Percentiles rank a stretch among this genome's conserved stretches.
phyloP scores from a whole-genome alignment of 1,140 invertebrate genomes.

The Zaprionus nigranus region DNA sequence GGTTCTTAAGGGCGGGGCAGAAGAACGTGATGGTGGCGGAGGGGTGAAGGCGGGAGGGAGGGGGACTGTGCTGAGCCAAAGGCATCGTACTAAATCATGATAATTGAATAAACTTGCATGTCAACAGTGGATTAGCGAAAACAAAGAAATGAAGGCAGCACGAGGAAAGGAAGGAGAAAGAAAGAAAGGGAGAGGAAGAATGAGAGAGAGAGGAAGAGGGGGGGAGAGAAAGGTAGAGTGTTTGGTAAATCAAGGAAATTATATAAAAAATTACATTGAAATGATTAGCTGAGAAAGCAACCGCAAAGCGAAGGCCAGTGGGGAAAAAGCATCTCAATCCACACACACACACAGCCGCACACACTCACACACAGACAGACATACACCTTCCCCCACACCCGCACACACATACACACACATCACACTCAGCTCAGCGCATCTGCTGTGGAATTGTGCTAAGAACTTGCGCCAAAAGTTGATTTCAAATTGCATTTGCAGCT shows the following conservation, averaged over 20 bases:
- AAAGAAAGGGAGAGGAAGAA: not conserved
- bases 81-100: slow-evolving; percentile 63
- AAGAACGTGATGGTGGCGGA: not conserved
- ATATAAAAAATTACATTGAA: slow-evolving; percentile 66
- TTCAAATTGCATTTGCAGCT: slow-evolving; percentile 30
- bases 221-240: too few relatives aligned
- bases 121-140: slow-evolving; percentile 67
- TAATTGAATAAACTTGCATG: slow-evolving; percentile 81
- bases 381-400: too few relatives aligned
- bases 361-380: not conserved
- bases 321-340: slow-evolving; percentile 8
- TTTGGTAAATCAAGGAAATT: slow-evolving; percentile 30
- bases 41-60: too few relatives aligned
- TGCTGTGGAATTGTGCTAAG: not conserved
- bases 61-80: not conserved
- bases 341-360: not conserved
- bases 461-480: slow-evolving; percentile 4
- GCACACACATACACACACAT: not conserved
- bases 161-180: not conserved
- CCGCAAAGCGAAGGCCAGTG: slow-evolving; percentile 21
- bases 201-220: not conserved
- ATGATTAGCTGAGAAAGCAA: slow-evolving; percentile 62
- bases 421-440: not conserved
- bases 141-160: slow-evolving; percentile 18
- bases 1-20: not conserved